phyloP scores from a whole-genome alignment of 2,888 invertebrate species.

The Aspidapion aeneum region DNA sequence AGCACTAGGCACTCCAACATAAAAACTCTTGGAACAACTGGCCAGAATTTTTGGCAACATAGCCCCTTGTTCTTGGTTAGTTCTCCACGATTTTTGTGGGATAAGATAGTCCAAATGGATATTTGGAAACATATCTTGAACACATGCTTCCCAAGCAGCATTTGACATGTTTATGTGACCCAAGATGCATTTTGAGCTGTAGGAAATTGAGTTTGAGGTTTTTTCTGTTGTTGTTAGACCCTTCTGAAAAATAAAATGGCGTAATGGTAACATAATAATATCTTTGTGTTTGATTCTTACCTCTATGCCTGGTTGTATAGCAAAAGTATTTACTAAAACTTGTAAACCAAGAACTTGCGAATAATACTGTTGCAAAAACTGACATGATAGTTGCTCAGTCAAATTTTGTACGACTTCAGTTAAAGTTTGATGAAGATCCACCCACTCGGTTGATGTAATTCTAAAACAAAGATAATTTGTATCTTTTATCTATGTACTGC shows the following conservation, averaged over 20 bases:
- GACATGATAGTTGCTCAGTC: constrained; percentile 63
- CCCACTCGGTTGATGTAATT: constrained; percentile 64
- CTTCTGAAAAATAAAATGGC: constrained; percentile 20
- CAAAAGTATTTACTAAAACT: constrained; percentile 77
- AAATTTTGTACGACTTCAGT: constrained; percentile 48
- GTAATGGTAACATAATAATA: too few relatives aligned
- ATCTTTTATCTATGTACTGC: too few relatives aligned
- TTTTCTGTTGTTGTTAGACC: constrained; percentile 37
- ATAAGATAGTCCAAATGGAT: constrained; percentile 38
- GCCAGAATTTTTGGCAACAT: constrained; percentile 37
- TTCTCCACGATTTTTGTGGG: constrained; percentile 38
- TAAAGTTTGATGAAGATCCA: constrained; percentile 53
- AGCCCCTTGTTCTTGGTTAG: constrained; percentile 8
- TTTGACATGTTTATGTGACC: constrained; percentile 50
- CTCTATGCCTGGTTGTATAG: constrained; percentile 41
- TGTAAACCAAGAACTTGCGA: constrained; percentile 74
- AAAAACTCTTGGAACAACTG: constrained; percentile 41
- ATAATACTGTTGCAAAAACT: constrained; percentile 76
- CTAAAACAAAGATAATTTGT: too few relatives aligned
- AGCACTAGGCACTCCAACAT: constrained; percentile 44
- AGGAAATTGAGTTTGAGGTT: constrained; percentile 42
- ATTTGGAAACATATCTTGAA: constrained; percentile 43
- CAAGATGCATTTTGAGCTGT: constrained; percentile 46
- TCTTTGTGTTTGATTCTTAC: too few relatives aligned
- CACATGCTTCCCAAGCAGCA: constrained; percentile 45